These are phyloP conservation scores for Pagetopsis macropterus DNA, from an alignment of 2,797 vertebrate species.

Conservation along the genomic window DNA sequence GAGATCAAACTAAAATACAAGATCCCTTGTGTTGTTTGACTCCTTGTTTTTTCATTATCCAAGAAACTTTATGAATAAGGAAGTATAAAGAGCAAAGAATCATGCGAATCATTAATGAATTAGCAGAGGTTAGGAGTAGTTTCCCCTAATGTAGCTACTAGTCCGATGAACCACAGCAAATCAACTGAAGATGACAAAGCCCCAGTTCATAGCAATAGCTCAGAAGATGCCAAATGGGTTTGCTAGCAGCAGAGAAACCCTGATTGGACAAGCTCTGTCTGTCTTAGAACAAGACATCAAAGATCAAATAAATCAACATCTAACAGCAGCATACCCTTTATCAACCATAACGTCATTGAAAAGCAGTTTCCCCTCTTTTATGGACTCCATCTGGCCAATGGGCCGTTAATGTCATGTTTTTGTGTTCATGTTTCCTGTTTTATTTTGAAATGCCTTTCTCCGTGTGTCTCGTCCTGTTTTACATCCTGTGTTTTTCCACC, in stretches of 20 bases:
- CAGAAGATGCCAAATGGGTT: not conserved
- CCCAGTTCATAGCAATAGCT: not conserved
- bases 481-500: too few relatives aligned
- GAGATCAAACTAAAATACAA: not conserved
- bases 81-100: too few relatives aligned
- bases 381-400: conserved; percentile 2
- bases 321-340: conserved; percentile 10
- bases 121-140: conserved; percentile 7
- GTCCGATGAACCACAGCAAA: not conserved
- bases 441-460: too few relatives aligned
- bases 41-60: conserved; percentile 3
- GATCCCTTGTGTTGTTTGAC: conserved; percentile 2
- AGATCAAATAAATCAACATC: not conserved
- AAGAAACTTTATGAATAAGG: not conserved
- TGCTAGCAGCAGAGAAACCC: not conserved
- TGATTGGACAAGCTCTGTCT: not conserved
- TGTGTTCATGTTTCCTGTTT: too few relatives aligned
- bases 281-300: not conserved
- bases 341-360: conserved; percentile 2
- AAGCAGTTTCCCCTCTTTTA: conserved; percentile 4
- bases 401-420: not conserved
- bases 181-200: not conserved
- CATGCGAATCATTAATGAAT: conserved; percentile 4
- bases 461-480: too few relatives aligned
- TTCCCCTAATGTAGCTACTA: conserved; percentile 6